phyloP scores from a whole-genome alignment of 2,113 vertebrate genomes.

The Nothoprocta pentlandii region DNA sequence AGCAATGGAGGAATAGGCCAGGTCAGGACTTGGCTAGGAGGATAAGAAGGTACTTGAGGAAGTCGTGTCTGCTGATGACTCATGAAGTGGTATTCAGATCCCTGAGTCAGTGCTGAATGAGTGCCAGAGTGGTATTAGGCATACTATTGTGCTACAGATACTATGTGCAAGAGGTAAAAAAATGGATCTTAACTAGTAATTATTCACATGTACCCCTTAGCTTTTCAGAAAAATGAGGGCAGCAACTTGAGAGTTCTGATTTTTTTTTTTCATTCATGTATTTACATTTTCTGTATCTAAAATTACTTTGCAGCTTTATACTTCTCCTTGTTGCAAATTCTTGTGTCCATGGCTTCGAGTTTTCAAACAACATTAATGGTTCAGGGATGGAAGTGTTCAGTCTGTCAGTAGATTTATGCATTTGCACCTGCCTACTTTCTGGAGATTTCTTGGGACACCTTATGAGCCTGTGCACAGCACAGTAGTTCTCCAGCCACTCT shows the following conservation, averaged over 20 bases:
- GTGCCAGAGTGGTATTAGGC: neutral
- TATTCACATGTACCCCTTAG: neutral
- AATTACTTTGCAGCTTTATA: neutral
- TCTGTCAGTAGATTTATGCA: neutral
- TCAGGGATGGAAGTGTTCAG: neutral
- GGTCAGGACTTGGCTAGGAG: neutral
- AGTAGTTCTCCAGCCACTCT: rapidly evolving
- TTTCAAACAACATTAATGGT: neutral
- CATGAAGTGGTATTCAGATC: neutral
- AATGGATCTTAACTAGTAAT: neutral
- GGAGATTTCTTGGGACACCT: neutral
- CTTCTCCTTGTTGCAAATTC: neutral
- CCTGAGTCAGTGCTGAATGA: neutral
- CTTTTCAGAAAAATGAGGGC: neutral
- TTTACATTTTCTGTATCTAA: neutral
- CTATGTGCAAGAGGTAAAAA: rapidly evolving
- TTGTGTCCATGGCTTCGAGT: neutral
- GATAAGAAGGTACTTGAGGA: neutral
- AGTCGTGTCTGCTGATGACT: neutral
- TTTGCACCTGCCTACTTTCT: neutral
- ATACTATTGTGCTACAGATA: neutral
- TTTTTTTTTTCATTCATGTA: neutral
- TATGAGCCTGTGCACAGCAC: neutral
- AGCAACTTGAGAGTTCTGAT: neutral
- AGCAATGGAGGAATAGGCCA: rapidly evolving